Evolutionary conservation across 2,113 vertebrate genomes (phyloP).

Genomic region (Chionodraco myersi): DNA sequence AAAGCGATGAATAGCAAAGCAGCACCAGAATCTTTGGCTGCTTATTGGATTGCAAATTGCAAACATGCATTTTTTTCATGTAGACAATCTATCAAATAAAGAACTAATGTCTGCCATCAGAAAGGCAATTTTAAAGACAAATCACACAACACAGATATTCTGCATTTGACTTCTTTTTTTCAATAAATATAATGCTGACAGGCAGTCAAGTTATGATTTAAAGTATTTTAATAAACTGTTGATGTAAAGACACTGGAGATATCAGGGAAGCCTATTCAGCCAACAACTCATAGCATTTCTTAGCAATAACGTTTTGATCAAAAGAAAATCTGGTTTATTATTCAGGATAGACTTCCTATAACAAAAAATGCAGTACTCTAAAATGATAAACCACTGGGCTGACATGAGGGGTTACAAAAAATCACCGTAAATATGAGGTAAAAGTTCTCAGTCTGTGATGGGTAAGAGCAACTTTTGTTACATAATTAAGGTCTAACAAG

Average conservation of each 20-base stretch:
- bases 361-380: slow-evolving; percentile 4
- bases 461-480: not conserved
- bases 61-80: not conserved
- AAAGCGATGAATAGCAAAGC: not conserved
- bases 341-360: not conserved
- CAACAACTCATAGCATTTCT: not conserved
- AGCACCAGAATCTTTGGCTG: not conserved
- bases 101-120: not conserved
- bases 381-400: not conserved
- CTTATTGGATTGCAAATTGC: not conserved
- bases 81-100: not conserved
- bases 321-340: not conserved
- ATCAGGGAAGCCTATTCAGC: not conserved
- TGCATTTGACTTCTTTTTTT: not conserved
- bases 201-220: not conserved
- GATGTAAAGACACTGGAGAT: no score
- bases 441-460: not conserved
- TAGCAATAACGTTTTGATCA: not conserved
- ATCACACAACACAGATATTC: not conserved
- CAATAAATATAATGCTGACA: not conserved
- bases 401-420: not conserved
- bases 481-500: not conserved
- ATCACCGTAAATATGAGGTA: no score
- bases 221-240: no score
- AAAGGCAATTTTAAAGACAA: not conserved